Percentiles rank a stretch among this genome's conserved stretches.
phyloP scores from a whole-genome alignment of 1,140 invertebrate species.

The Nasonia vitripennis region DNA sequence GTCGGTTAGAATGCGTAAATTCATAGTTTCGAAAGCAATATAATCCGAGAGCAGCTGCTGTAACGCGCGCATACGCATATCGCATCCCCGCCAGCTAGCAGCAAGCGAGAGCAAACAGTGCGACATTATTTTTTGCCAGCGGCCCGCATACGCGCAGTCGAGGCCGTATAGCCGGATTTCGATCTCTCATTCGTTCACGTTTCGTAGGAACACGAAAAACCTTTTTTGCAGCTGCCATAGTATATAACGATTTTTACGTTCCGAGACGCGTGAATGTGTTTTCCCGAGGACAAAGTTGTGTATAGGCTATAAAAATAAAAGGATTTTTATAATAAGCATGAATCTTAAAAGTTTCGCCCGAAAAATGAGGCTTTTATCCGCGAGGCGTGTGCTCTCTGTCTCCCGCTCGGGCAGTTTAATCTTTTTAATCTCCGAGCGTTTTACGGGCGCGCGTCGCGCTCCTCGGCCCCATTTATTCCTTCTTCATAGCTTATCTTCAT shows the following conservation, averaged over 20 bases:
- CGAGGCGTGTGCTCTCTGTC: not conserved
- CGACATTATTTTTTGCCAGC: too few relatives aligned
- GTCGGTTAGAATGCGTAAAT: not conserved
- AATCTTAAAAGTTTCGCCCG: not conserved
- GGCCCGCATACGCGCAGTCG: too few relatives aligned
- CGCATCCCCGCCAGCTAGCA: too few relatives aligned
- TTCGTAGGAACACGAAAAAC: constrained; percentile 43
- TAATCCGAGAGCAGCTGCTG: not conserved
- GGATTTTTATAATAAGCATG: not conserved
- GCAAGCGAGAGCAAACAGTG: too few relatives aligned
- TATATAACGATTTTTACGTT: constrained; percentile 36
- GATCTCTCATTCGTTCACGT: constrained; percentile 35
- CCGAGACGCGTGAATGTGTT: not conserved
- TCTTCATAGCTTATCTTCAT: not conserved
- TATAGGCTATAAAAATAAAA: not conserved
- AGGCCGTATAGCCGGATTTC: constrained; percentile 19
- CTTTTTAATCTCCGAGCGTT: not conserved
- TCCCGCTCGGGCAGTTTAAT: not conserved
- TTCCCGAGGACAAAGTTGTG: not conserved
- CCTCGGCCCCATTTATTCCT: not conserved
- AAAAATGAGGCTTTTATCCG: not conserved
- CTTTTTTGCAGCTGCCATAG: constrained; percentile 12
- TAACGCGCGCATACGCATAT: too few relatives aligned
- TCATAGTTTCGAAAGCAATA: not conserved
- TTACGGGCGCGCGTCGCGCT: not conserved